Base-by-base conservation (phyloP, 1,140 invertebrate genomes). In the Dinoponera quadriceps region DNA sequence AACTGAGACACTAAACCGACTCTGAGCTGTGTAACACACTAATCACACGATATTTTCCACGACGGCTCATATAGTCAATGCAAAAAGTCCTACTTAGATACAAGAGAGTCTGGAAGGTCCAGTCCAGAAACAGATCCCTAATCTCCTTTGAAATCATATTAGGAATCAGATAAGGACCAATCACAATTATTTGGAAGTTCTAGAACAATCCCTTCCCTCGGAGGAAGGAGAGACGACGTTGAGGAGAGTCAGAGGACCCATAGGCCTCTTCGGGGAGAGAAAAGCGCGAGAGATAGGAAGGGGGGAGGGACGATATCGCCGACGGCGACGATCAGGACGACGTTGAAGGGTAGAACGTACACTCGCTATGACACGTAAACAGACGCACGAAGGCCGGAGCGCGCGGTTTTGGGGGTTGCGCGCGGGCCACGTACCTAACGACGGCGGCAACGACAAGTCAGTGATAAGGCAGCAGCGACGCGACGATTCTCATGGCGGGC, bases 381-480 rank as follows among this genome's bases (percentile, higher is more conserved):
- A 54, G 51, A 77, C 29, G 25, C 51, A 11, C 38, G 38, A 44
- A 44, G 38, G 44, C 73, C 51, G 71, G 66, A 57, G 75, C 75
- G 63, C 59, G 68, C 66, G 57, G 83, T 54, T 49, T 77, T 49
- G 14, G 65, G n/a, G 18, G 33, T 33, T 14, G 51, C 44, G 33
- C 4, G 20, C 14, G 5, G 29, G 38, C 20, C 27, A 77, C 60
- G 48, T 69, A 80, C 75, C 65, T 48, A 59, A 16, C 11, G 51
- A 73, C 73, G 57, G 29, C 78, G 83, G 82, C 86, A 78, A 85
- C 85, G 88, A 89, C 90, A 86, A 90, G 91, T 91, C 91, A 92
- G 92, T 92, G 89, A 90, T 90, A 85, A 91, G 92, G 93, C 92
- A 92, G 91, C 90, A 90, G 84, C 86, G 82, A 85, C 85, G 82